Conservation (phyloP, 2,888 invertebrate species). For the Deroplatys truncata region DNA sequence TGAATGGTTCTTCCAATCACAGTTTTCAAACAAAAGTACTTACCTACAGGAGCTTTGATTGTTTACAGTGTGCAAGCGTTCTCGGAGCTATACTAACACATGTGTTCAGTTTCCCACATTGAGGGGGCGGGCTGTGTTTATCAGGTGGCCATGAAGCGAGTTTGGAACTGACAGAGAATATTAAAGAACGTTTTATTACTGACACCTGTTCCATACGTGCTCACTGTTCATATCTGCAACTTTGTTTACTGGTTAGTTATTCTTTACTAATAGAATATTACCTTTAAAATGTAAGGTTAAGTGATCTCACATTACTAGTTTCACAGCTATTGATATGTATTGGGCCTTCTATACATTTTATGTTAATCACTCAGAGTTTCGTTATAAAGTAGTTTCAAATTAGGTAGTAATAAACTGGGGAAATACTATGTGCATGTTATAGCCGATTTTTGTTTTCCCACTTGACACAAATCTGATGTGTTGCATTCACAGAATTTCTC, state of each 20-base stretch:
- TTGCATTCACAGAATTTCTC: too few relatives aligned
- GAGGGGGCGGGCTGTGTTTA: not conserved
- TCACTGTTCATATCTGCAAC: not conserved
- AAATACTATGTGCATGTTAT: too few relatives aligned
- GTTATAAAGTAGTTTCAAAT: too few relatives aligned
- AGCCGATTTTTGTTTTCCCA: too few relatives aligned
- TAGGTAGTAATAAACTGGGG: too few relatives aligned
- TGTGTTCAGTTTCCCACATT: not conserved
- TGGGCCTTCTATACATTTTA: too few relatives aligned
- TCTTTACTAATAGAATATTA: too few relatives aligned
- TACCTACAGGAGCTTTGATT: not conserved
- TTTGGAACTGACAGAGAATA: not conserved
- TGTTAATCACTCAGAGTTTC: too few relatives aligned
- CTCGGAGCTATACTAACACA: not conserved
- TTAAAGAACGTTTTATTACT: not conserved
- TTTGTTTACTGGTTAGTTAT: not conserved
- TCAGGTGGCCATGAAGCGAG: not conserved
- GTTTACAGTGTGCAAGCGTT: not conserved
- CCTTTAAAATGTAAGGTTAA: too few relatives aligned
- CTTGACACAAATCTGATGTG: too few relatives aligned
- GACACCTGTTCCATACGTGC: not conserved
- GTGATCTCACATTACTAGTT: too few relatives aligned
- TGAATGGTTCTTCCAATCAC: not conserved
- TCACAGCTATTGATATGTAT: too few relatives aligned
- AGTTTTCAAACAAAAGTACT: not conserved